Conservation (phyloP, 2,797 vertebrate species). For the Schizopygopsis malacanthus region DNA sequence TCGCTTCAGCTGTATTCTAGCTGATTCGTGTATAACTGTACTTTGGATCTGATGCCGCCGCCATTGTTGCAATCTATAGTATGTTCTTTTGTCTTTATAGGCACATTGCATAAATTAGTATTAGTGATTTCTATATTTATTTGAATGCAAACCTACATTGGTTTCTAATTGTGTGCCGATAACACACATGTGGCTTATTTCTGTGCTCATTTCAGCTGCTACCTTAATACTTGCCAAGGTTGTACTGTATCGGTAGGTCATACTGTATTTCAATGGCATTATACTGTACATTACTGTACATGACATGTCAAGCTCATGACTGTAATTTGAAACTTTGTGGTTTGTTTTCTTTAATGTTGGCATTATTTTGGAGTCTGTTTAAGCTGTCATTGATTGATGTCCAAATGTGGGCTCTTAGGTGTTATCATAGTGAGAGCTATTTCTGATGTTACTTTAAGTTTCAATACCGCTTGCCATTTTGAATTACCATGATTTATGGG, state of each 20-base stretch:
- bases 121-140: slow-evolving; percentile 51
- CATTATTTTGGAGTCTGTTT: neutral
- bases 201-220: slow-evolving; percentile 22
- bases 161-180: neutral
- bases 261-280: slow-evolving; percentile 29
- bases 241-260: neutral
- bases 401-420: neutral
- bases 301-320: slow-evolving; percentile 10
- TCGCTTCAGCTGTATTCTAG: slow-evolving; percentile 33
- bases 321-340: neutral
- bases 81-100: slow-evolving; percentile 26
- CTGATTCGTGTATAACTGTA: slow-evolving; percentile 49
- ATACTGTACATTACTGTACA: neutral
- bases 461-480: neutral
- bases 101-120: slow-evolving; percentile 10
- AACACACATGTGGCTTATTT: slow-evolving; percentile 6
- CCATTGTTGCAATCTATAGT: slow-evolving; percentile 36
- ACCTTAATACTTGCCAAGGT: neutral
- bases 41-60: slow-evolving; percentile 48
- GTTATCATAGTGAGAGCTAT: neutral
- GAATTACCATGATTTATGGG: neutral
- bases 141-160: slow-evolving; percentile 6
- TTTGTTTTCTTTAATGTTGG: neutral
- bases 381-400: neutral
- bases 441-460: neutral